phyloP scores from a whole-genome alignment of 2,113 vertebrate species.

The Pitta sordida region DNA sequence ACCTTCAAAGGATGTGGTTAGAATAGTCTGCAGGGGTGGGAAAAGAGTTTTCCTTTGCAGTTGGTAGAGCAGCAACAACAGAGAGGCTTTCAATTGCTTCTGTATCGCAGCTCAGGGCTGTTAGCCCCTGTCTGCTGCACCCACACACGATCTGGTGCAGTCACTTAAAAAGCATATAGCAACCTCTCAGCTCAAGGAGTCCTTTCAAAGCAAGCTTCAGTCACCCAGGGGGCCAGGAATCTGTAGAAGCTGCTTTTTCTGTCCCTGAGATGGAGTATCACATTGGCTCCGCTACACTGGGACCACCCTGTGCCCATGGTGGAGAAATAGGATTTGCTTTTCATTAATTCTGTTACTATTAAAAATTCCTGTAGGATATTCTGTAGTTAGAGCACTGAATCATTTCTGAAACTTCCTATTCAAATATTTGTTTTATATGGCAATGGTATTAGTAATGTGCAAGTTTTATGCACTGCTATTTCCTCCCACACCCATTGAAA shows the following conservation, averaged over 20 bases:
- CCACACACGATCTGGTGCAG: constrained; percentile 44
- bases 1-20: constrained; percentile 65
- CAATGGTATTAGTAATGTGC: constrained; percentile 75
- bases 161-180: constrained; percentile 29
- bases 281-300: constrained; percentile 15
- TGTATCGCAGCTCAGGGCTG: constrained; percentile 21
- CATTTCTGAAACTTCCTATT: constrained; percentile 72
- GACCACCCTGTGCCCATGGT: constrained; percentile 32
- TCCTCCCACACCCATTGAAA: constrained; percentile 73
- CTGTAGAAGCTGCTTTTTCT: constrained; percentile 25
- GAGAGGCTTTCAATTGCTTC: constrained; percentile 28
- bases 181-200: constrained; percentile 27
- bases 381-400: constrained; percentile 72
- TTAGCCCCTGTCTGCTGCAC: constrained; percentile 49
- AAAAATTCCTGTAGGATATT: constrained; percentile 74
- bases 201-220: constrained; percentile 36
- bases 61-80: neutral
- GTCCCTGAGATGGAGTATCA: neutral
- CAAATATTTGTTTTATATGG: constrained; percentile 78
- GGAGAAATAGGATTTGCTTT: constrained; percentile 56
- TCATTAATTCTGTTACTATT: constrained; percentile 63
- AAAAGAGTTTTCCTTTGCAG: constrained; percentile 47
- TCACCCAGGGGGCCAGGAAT: constrained; percentile 6
- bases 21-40: constrained; percentile 40
- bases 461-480: constrained; percentile 68